phyloP scores from a whole-genome alignment of 2,113 vertebrate genomes.

The Scytalopus superciliaris region DNA sequence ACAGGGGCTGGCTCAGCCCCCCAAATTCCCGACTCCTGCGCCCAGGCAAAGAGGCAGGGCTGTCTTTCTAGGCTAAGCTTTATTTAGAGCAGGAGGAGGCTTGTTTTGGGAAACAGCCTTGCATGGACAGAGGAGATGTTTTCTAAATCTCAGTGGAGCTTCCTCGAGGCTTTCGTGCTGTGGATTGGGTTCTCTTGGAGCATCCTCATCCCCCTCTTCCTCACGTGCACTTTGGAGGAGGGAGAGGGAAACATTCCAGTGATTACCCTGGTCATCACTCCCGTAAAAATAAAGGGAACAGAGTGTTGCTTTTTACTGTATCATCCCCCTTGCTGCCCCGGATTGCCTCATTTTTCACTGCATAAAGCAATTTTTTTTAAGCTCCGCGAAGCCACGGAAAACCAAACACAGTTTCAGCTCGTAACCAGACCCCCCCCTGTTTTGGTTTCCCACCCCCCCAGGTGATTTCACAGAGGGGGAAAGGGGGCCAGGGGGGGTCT shows the following conservation, averaged over 20 bases:
- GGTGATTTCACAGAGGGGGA: not conserved
- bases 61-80: not conserved
- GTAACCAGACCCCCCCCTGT: not conserved
- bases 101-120: not conserved
- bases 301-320: not conserved
- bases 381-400: not conserved
- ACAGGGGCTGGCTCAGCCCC: not conserved
- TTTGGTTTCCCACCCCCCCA: not conserved
- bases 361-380: not conserved
- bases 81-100: not conserved
- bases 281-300: not conserved
- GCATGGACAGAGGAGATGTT: not conserved
- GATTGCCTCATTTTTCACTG: not conserved
- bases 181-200: not conserved
- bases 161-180: not conserved
- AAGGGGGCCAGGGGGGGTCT: not conserved
- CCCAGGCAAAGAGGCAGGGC: not conserved
- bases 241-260: not conserved
- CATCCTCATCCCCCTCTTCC: not conserved
- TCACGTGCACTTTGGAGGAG: not conserved
- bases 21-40: not conserved
- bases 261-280: not conserved
- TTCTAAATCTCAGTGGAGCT: not conserved
- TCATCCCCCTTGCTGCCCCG: accelerated
- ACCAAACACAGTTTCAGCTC: not conserved